Evolutionary conservation across 2,797 vertebrate genomes (phyloP).

Genomic region (Lagodon rhomboides): DNA sequence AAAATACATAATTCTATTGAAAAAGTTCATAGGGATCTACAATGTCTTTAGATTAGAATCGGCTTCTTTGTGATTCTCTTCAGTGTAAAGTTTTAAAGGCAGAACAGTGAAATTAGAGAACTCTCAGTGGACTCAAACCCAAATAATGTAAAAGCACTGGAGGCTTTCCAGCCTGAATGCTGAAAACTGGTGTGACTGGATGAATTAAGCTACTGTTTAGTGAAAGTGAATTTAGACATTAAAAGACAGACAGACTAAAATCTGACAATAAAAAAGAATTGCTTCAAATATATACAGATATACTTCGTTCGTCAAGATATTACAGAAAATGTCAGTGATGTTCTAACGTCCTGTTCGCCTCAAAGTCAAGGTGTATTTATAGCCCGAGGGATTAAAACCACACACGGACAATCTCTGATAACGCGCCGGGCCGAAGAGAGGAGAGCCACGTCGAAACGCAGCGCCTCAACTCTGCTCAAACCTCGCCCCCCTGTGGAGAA

Average conservation of each 20-base stretch:
- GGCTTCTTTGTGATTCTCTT: not conserved
- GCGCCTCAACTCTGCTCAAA: slow-evolving; percentile 25
- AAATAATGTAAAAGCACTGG: not conserved
- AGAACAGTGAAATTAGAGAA: not conserved
- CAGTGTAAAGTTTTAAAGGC: not conserved
- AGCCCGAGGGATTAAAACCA: slow-evolving; percentile 53
- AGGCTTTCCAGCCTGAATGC: not conserved
- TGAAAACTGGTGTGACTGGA: not conserved
- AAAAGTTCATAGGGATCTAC: not conserved
- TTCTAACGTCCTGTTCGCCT: not conserved
- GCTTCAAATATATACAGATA: too few species aligned
- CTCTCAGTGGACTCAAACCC: not conserved
- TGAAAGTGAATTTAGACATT: not conserved
- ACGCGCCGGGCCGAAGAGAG: not conserved
- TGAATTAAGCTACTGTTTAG: not conserved
- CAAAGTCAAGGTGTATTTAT: slow-evolving; percentile 45
- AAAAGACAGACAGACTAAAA: not conserved
- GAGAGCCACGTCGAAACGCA: not conserved
- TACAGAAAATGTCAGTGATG: not conserved
- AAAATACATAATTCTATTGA: too few species aligned
- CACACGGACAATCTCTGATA: slow-evolving; percentile 19
- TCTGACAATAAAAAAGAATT: not conserved
- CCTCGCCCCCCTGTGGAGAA: slow-evolving; percentile 57
- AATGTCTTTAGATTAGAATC: not conserved
- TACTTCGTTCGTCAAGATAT: not conserved